Base-by-base conservation (phyloP, 2,113 vertebrate species). In the Marcusenius ussheri region DNA sequence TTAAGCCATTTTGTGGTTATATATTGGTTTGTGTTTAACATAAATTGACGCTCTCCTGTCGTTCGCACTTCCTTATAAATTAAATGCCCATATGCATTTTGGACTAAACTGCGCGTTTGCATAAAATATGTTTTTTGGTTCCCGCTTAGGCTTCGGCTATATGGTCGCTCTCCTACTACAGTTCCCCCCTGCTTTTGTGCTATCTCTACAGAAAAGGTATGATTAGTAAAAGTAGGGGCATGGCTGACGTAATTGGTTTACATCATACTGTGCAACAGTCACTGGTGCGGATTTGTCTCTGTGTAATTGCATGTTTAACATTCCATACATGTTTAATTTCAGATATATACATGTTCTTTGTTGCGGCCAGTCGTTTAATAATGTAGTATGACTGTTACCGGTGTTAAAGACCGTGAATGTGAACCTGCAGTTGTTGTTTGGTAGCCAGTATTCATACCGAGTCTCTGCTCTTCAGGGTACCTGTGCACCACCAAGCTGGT, bases 121-220 rank as follows among this genome's bases (percentile, higher is more conserved):
- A 9, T 83, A 21, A 88, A 4, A 50, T 11, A 5, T 58, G 47
- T 46, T 86, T 47, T 15, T 74, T 58, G 88, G 83, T 90, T n/a
- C 58, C 13, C 51, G 91, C 89, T n/a, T 93, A 98, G 97, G 97
- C 97, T 56, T 97, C 97, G 49, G 95, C 96, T 27, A 94, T 98
- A 91, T 98, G 97, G 97, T 97, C 97, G 89, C 93, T 98, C 89
- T 98, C 97, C 66, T 98, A 98, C 90, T 98, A 98, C 94, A 97
- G 96, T 70, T 98, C 97, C 45, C 97, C 97, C 87, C 94, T 98
- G 35, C 95, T 97, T 70, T 94, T 97, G 91, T 96, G 97, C 93
- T 98, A 98, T 94, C 94, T 97, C 83, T 98, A 98, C 95, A 97
- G 97, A 92, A 98, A 98, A 97, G 97, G 97, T 98, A 95, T 24